Percentiles rank a stretch among this genome's conserved stretches.
These are phyloP conservation scores for Whitmania pigra DNA, from an alignment of 1,140 invertebrate species.

Conservation along the genomic window DNA sequence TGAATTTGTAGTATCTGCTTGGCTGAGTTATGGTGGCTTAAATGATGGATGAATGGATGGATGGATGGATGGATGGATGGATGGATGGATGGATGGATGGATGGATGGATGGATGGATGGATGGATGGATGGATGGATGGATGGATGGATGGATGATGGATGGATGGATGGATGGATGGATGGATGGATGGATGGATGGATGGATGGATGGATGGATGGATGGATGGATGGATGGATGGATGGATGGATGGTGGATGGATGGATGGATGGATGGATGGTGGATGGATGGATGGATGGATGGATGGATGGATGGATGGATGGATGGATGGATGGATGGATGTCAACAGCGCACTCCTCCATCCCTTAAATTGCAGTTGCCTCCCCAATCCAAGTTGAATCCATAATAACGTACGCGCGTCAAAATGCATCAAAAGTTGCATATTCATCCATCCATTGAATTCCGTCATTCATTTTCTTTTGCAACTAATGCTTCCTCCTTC, in stretches of 20 bases:
- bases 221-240: not conserved
- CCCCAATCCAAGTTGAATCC: too few relatives aligned
- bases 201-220: not conserved
- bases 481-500: too few relatives aligned
- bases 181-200: not conserved
- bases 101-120: slow-evolving; percentile 7
- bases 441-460: too few relatives aligned
- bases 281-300: not conserved
- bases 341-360: too few relatives aligned
- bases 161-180: not conserved
- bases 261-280: not conserved
- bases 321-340: not conserved
- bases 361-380: too few relatives aligned
- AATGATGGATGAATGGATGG: slow-evolving; percentile 18
- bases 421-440: too few relatives aligned
- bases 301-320: not conserved
- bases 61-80: slow-evolving; percentile 20
- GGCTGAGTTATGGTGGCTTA: too few relatives aligned
- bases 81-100: slow-evolving; percentile 16
- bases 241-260: not conserved
- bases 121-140: slow-evolving; percentile 11
- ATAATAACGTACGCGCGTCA: too few relatives aligned
- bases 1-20: not conserved
- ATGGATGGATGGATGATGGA: slow-evolving; percentile 16
- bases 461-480: too few relatives aligned